Conservation (phyloP, 2,113 vertebrate species). For the Blennius ocellaris region DNA sequence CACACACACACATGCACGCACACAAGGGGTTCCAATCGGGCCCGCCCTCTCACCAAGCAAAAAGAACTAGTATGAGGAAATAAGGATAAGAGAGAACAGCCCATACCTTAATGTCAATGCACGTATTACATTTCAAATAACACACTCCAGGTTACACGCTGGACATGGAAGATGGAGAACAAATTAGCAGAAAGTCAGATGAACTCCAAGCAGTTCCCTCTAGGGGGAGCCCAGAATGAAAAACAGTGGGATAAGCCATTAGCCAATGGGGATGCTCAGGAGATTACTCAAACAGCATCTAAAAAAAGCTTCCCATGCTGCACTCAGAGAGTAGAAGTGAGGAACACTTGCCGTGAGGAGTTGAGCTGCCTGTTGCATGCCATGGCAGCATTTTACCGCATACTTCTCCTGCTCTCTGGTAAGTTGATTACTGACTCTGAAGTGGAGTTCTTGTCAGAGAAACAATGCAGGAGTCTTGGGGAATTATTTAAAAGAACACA, state of each 20-base stretch:
- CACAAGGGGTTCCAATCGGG: no score
- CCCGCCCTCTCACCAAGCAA: no score
- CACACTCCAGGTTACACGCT: background rate
- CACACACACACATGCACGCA: no score
- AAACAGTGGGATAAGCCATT: slow-evolving; percentile 61
- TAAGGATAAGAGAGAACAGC: no score
- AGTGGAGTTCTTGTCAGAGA: background rate
- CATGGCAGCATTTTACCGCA: slow-evolving; percentile 70
- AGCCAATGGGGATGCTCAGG: slow-evolving; percentile 66
- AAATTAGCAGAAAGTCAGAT: no score
- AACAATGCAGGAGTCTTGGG: background rate
- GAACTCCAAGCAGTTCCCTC: slow-evolving; percentile 14
- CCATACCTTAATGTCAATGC: no score
- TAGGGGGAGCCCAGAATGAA: slow-evolving; percentile 45
- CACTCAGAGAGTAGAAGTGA: slow-evolving; percentile 38
- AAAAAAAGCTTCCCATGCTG: slow-evolving; percentile 62
- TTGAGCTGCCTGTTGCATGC: slow-evolving; percentile 38
- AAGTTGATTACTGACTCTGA: slow-evolving; percentile 44
- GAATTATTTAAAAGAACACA: background rate
- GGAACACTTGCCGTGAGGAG: slow-evolving; percentile 26
- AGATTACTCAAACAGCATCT: slow-evolving; percentile 71
- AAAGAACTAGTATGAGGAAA: no score
- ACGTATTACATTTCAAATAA: no score
- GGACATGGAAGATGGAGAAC: no score
- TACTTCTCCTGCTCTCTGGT: slow-evolving; percentile 80